Conservation (phyloP, 1,140 invertebrate species). For the Penaeus vannamei region DNA sequence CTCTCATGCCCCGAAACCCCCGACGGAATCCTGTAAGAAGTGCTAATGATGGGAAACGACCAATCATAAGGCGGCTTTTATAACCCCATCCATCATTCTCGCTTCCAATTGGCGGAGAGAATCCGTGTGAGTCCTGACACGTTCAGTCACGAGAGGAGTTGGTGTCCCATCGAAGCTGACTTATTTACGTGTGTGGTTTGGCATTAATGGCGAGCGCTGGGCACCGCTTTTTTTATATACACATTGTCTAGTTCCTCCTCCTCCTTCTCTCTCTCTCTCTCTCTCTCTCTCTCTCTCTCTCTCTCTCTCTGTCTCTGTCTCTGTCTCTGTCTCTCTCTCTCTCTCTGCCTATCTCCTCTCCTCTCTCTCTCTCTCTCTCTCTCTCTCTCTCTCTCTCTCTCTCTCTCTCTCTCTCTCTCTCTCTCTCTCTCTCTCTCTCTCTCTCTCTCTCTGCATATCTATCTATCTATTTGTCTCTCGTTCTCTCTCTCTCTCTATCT, state of each 20-base stretch:
- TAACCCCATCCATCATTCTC: constrained; percentile 56
- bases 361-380: constrained; percentile 37
- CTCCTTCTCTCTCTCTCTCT: constrained; percentile 6
- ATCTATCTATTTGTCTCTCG: too few relatives aligned
- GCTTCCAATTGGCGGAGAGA: constrained; percentile 60
- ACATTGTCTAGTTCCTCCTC: not conserved
- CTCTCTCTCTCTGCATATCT: too few relatives aligned
- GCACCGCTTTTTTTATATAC: not conserved
- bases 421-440: too few relatives aligned
- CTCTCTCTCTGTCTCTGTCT: not conserved
- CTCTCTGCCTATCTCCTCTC: not conserved
- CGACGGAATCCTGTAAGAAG: constrained; percentile 37
- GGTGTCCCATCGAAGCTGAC: not conserved
- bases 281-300: not conserved
- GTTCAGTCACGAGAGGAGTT: constrained; percentile 44
- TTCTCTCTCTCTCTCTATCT: too few relatives aligned
- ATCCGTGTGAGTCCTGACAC: constrained; percentile 57
- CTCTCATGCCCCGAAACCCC: not conserved
- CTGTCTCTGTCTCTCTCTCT: not conserved
- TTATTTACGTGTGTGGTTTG: too few relatives aligned
- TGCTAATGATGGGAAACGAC: constrained; percentile 58
- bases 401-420: constrained; percentile 2
- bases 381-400: constrained; percentile 53
- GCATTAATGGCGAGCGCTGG: not conserved
- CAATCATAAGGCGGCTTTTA: constrained; percentile 60